These are phyloP conservation scores for Ectemnius continuus DNA, from an alignment of 2,888 invertebrate species.

Conservation along the genomic window DNA sequence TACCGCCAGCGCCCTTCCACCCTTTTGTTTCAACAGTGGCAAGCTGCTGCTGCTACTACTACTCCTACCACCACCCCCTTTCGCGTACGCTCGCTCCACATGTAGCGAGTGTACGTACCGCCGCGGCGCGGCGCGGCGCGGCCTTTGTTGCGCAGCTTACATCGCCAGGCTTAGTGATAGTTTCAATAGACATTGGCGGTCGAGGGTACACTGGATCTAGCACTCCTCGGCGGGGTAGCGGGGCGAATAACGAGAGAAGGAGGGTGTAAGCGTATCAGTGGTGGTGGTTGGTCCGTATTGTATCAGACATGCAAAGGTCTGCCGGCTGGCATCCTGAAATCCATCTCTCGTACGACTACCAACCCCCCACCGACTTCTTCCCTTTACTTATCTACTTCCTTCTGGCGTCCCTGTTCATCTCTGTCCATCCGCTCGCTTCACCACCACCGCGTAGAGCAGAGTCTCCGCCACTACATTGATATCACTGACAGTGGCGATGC, in stretches of 20 bases:
- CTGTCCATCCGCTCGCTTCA: neutral
- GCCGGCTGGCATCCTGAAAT: conserved; percentile 48
- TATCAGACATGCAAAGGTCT: conserved; percentile 34
- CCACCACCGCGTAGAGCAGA: too few species aligned
- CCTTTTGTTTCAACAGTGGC: neutral
- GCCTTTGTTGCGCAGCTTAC: neutral
- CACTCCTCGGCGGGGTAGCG: too few species aligned
- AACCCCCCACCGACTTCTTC: conserved; percentile 20
- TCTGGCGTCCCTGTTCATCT: conserved; percentile 2
- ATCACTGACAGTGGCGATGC: conserved; percentile 19
- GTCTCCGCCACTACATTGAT: too few species aligned
- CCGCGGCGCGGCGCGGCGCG: too few species aligned
- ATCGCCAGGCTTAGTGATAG: neutral
- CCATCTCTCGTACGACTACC: conserved; percentile 12
- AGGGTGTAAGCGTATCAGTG: neutral
- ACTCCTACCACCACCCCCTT: neutral
- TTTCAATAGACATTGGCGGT: conserved; percentile 26
- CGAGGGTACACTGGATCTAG: conserved; percentile 11
- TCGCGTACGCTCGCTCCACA: conserved; percentile 5
- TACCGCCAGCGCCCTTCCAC: neutral
- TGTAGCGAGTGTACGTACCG: neutral
- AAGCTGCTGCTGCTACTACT: too few species aligned
- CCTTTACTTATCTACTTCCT: conserved; percentile 21
- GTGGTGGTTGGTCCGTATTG: conserved; percentile 30
- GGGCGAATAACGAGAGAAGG: too few species aligned